Conservation (phyloP, 2,113 vertebrate species). For the Crotalus tigris region DNA sequence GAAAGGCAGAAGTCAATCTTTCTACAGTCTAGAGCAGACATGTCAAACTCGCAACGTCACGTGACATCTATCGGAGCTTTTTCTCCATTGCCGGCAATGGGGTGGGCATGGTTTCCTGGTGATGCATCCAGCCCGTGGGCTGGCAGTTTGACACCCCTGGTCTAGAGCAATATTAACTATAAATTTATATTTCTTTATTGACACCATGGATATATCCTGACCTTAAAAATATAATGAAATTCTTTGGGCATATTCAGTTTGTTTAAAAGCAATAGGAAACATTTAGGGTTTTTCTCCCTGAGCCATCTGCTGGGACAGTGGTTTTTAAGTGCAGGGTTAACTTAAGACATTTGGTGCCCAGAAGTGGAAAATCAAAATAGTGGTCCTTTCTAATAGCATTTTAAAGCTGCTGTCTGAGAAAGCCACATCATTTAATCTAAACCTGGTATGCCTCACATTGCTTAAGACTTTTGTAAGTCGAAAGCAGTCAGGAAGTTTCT, state of each 20-base stretch:
- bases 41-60: too few relatives aligned
- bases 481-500: background rate
- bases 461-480: background rate
- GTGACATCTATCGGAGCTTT: too few relatives aligned
- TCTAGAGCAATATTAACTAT: conserved; percentile 41
- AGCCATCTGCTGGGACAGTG: background rate
- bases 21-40: background rate
- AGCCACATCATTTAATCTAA: background rate
- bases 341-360: background rate
- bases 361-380: background rate
- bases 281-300: background rate
- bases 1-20: background rate
- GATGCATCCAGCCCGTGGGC: too few relatives aligned
- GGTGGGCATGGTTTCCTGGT: too few relatives aligned
- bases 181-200: background rate
- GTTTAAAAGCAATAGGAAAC: background rate
- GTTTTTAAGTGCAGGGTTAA: background rate
- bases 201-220: background rate
- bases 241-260: background rate
- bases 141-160: too few relatives aligned
- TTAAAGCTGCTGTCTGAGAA: background rate
- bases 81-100: too few relatives aligned
- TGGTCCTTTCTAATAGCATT: background rate
- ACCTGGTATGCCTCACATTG: background rate
- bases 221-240: conserved; percentile 10